Conservation (phyloP, 2,888 invertebrate genomes). For the Rutpela maculata region DNA sequence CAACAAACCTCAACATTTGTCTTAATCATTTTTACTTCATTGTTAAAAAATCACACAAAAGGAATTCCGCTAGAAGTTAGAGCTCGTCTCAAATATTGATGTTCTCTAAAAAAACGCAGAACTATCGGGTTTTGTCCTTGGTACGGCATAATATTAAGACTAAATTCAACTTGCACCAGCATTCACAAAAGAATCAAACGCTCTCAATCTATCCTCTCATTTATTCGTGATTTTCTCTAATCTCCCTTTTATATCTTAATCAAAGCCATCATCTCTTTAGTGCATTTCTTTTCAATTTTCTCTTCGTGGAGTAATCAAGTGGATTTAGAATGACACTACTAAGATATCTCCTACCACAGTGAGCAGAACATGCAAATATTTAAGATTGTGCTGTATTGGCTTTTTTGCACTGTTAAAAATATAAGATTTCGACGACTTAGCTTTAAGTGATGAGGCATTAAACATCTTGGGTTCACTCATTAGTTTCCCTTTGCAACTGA, state of each 20-base stretch:
- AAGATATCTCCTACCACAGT: not conserved
- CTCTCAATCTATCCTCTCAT: not conserved
- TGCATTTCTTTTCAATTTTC: slow-evolving; percentile 22
- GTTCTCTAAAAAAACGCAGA: not conserved
- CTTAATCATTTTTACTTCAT: not conserved
- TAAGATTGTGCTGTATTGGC: not conserved
- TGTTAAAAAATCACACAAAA: not conserved
- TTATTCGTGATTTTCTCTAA: slow-evolving; percentile 22
- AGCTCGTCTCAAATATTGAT: slow-evolving; percentile 9
- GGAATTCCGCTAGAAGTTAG: not conserved
- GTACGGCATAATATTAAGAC: not conserved
- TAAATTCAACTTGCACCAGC: slow-evolving; percentile 11
- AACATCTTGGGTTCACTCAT: not conserved
- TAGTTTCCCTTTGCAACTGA: no score
- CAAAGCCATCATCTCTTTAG: slow-evolving; percentile 7
- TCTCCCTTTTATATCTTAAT: slow-evolving; percentile 24
- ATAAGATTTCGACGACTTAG: not conserved
- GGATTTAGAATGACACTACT: slow-evolving; percentile 1
- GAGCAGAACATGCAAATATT: not conserved
- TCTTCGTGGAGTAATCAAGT: not conserved
- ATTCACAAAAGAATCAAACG: slow-evolving; percentile 17
- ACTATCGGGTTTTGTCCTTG: not conserved
- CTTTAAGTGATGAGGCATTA: not conserved
- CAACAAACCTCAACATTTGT: not conserved
- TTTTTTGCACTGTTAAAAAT: not conserved